Evolutionary conservation across 2,888 invertebrate species (phyloP).

Genomic region (Diabrotica balteata): DNA sequence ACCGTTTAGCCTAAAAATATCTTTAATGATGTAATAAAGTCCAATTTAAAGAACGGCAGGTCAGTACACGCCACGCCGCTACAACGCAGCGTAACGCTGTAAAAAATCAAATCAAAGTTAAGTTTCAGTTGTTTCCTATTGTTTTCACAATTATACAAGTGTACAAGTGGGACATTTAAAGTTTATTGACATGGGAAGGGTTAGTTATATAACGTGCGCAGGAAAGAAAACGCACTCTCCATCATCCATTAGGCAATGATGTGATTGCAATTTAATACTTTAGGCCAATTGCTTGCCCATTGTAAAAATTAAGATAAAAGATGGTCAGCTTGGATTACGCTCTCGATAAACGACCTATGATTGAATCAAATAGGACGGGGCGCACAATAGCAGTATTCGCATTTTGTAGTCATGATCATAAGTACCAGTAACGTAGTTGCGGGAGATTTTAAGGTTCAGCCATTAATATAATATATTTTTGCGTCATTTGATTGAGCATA

Average conservation of each 20-base stretch:
- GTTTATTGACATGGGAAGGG: slow-evolving; percentile 29
- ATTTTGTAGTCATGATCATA: neutral
- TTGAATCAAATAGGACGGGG: slow-evolving; percentile 26
- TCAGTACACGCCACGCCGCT: too few species aligned
- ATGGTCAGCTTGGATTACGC: slow-evolving; percentile 33
- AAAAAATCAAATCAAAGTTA: neutral
- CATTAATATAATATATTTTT: too few species aligned
- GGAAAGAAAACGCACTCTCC: slow-evolving; percentile 17
- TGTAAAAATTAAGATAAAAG: slow-evolving; percentile 31
- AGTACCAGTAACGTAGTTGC: too few species aligned
- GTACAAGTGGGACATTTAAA: slow-evolving; percentile 19
- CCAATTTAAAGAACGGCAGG: too few species aligned
- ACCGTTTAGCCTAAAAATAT: too few species aligned
- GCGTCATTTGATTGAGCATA: too few species aligned
- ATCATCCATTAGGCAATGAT: slow-evolving; percentile 25
- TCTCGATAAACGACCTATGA: slow-evolving; percentile 30
- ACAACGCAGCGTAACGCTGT: too few species aligned
- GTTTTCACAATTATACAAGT: slow-evolving; percentile 18
- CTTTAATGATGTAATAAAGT: too few species aligned
- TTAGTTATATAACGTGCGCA: slow-evolving; percentile 21
- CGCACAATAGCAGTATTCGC: slow-evolving; percentile 8
- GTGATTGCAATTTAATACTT: slow-evolving; percentile 31
- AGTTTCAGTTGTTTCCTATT: slow-evolving; percentile 7
- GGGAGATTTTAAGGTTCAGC: too few species aligned
- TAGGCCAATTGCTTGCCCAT: slow-evolving; percentile 30